A percentile compares a stretch with the other conserved stretches of the same genome.
phyloP scores from a whole-genome alignment of 2,113 vertebrate genomes.

The Crotalus tigris region DNA sequence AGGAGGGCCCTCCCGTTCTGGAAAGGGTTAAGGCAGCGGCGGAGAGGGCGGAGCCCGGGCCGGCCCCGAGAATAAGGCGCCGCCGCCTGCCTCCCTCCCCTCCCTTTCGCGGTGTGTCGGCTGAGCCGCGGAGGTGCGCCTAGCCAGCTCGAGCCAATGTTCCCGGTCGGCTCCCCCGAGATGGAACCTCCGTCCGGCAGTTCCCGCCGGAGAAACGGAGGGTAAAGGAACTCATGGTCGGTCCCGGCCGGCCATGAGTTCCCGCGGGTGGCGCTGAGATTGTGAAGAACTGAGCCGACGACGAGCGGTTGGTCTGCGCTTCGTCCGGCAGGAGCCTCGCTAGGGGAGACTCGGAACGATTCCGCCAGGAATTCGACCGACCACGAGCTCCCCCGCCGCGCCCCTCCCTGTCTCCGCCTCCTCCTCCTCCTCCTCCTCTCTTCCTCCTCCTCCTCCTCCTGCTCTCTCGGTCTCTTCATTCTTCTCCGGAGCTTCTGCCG shows the following conservation, averaged over 20 bases:
- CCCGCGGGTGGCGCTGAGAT: conserved; percentile 31
- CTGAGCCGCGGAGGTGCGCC: conserved; percentile 24
- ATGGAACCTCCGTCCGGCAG: background rate
- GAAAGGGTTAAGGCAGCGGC: conserved; percentile 49
- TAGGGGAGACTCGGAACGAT: background rate
- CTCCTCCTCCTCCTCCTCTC: background rate
- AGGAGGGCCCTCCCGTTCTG: conserved; percentile 22
- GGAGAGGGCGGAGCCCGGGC: conserved; percentile 52
- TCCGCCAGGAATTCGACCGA: background rate
- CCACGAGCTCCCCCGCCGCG: background rate
- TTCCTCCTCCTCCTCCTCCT: background rate
- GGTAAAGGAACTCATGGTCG: background rate
- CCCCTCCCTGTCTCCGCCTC: conserved; percentile 31
- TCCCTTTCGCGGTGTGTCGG: conserved; percentile 8
- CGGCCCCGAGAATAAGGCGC: conserved; percentile 57
- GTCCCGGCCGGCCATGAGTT: conserved; percentile 36
- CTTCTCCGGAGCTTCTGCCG: background rate
- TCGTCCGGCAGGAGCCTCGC: background rate
- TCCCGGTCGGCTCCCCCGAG: background rate
- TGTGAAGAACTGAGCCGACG: background rate
- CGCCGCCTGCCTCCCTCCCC: conserved; percentile 17
- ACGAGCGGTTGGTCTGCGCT: background rate
- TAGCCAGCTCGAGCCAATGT: background rate
- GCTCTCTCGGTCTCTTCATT: background rate
- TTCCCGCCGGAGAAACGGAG: conserved; percentile 37